These are phyloP conservation scores for Leucophenga montana DNA, from an alignment of 2,888 invertebrate genomes.

Conservation along the genomic window DNA sequence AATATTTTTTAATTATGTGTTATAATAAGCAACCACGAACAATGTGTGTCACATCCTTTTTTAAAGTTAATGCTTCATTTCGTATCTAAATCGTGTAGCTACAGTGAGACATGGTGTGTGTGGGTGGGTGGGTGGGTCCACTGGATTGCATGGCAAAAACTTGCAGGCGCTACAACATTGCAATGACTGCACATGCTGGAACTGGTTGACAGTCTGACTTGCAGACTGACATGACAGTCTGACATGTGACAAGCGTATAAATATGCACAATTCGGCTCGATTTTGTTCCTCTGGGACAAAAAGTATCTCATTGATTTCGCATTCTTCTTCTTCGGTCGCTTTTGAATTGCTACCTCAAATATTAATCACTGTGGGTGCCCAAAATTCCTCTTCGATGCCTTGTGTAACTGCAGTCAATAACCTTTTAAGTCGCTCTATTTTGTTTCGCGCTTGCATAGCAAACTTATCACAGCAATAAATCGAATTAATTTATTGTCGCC, in stretches of 20 bases:
- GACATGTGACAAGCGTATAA: constrained; percentile 4
- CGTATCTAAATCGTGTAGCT: constrained; percentile 13
- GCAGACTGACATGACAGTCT: constrained; percentile 10
- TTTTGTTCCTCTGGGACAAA: not conserved
- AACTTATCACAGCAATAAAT: constrained; percentile 70
- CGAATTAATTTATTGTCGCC: constrained; percentile 71
- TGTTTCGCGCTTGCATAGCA: constrained; percentile 14
- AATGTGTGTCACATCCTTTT: not conserved
- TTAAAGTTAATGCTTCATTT: not conserved
- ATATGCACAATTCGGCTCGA: not conserved
- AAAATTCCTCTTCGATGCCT: not conserved
- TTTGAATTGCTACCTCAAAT: too few species aligned
- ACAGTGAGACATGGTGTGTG: not conserved
- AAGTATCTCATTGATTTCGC: not conserved
- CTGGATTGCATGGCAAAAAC: not conserved
- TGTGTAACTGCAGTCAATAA: too few species aligned
- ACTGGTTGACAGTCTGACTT: constrained; percentile 5
- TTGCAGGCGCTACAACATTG: not conserved
- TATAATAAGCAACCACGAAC: not conserved
- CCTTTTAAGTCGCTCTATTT: not conserved
- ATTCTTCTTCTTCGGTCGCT: not conserved
- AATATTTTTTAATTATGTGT: constrained; percentile 15
- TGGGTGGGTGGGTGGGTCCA: too few species aligned
- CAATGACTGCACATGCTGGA: constrained; percentile 8
- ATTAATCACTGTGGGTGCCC: constrained; percentile 1